Evolutionary conservation across 2,888 invertebrate species (phyloP).

Genomic region (Gymnosoma rotundatum): DNA sequence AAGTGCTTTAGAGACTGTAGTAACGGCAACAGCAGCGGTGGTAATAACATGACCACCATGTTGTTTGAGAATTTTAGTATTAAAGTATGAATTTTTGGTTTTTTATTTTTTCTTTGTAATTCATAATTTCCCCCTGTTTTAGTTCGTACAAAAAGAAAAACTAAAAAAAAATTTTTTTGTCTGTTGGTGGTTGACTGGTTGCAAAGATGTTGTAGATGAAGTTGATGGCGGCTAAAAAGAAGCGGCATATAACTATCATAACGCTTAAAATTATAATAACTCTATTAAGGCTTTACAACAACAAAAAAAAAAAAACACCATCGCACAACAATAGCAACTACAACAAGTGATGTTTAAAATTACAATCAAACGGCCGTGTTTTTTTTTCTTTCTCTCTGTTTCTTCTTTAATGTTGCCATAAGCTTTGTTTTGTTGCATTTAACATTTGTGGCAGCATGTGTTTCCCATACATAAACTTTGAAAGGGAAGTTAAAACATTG

Average conservation of each 20-base stretch:
- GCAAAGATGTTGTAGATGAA: slow-evolving; percentile 52
- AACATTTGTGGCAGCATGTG: slow-evolving; percentile 64
- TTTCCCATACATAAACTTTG: slow-evolving; percentile 62
- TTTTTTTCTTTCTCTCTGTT: neutral
- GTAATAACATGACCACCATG: slow-evolving; percentile 69
- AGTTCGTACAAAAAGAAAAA: slow-evolving; percentile 13
- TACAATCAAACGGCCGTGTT: slow-evolving; percentile 52
- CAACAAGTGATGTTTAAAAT: slow-evolving; percentile 69
- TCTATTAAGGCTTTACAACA: slow-evolving; percentile 75
- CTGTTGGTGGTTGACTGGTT: slow-evolving; percentile 58
- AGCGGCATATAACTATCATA: slow-evolving; percentile 75
- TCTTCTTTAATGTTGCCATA: neutral
- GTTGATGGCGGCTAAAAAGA: slow-evolving; percentile 60
- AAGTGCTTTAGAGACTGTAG: slow-evolving; percentile 23
- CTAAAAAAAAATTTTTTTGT: neutral
- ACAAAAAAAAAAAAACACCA: slow-evolving; percentile 28
- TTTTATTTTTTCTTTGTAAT: slow-evolving; percentile 36
- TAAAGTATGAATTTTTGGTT: slow-evolving; percentile 17
- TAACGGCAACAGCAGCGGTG: slow-evolving; percentile 58
- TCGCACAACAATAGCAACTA: slow-evolving; percentile 35
- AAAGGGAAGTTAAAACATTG: slow-evolving; percentile 48
- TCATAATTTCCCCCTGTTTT: slow-evolving; percentile 46
- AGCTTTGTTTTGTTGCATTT: slow-evolving; percentile 36
- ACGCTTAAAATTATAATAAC: slow-evolving; percentile 81
- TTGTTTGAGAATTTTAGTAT: slow-evolving; percentile 64